These are phyloP conservation scores for Pachymerium ferrugineum DNA, from an alignment of 2,888 invertebrate species.

Conservation along the genomic window DNA sequence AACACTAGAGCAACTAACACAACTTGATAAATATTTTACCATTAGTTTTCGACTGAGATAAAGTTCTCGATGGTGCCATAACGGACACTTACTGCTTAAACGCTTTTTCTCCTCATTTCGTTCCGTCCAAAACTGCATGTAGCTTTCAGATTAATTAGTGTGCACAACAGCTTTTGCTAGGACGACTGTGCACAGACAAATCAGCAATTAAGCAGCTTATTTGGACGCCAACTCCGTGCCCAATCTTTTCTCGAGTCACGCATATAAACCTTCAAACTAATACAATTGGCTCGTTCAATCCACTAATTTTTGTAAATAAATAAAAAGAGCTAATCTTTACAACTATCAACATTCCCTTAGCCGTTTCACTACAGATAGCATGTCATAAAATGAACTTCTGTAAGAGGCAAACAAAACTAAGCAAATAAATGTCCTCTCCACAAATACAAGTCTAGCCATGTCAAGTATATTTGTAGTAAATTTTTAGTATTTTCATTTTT, in stretches of 20 bases:
- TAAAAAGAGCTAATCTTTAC: background rate
- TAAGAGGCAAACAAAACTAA: no score
- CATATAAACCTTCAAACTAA: background rate
- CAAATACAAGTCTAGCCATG: no score
- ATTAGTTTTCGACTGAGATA: background rate
- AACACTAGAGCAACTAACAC: background rate
- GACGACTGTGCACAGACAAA: background rate
- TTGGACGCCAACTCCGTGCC: slow-evolving; percentile 1
- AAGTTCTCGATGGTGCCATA: no score
- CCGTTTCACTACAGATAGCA: no score
- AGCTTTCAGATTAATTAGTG: slow-evolving; percentile 13
- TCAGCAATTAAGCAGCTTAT: background rate
- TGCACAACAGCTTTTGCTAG: slow-evolving; percentile 2
- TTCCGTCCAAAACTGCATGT: background rate
- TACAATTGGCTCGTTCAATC: background rate
- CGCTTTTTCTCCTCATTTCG: background rate
- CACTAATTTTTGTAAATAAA: background rate
- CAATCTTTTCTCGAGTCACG: slow-evolving; percentile 6
- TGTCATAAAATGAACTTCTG: no score
- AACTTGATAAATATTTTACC: background rate
- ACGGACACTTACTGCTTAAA: no score
- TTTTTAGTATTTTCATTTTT: no score
- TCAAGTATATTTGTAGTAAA: no score
- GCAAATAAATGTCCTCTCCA: no score
- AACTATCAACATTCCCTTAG: slow-evolving; percentile 13